These are phyloP conservation scores for Triplophysa tibetana DNA, from an alignment of 2,113 vertebrate species.

Conservation along the genomic window DNA sequence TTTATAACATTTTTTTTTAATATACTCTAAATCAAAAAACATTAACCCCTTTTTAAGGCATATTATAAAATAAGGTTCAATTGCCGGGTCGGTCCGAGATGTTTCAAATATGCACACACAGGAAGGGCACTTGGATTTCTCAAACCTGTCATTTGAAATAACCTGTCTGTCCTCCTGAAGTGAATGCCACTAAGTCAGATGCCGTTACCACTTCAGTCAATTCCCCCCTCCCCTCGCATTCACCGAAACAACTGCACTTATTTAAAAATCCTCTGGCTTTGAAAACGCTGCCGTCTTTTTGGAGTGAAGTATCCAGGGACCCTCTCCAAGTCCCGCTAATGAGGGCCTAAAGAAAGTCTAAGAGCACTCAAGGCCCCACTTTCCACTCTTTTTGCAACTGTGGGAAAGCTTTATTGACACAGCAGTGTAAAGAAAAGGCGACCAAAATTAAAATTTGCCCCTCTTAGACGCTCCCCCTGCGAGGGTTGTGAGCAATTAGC, in stretches of 20 bases:
- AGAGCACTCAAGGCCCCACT: constrained; percentile 68
- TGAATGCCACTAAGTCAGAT: constrained; percentile 56
- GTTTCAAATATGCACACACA: neutral
- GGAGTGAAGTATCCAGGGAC: constrained; percentile 57
- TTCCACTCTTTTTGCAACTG: constrained; percentile 55
- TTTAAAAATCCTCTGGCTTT: constrained; percentile 25
- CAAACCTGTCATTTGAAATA: constrained; percentile 25
- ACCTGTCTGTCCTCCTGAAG: constrained; percentile 48
- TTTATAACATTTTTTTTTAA: too few relatives aligned
- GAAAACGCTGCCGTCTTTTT: constrained; percentile 24
- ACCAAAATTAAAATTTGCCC: constrained; percentile 49
- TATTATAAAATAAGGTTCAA: neutral
- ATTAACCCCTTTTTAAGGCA: too few relatives aligned
- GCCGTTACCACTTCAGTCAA: constrained; percentile 28
- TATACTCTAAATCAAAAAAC: too few relatives aligned
- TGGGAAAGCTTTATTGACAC: constrained; percentile 65
- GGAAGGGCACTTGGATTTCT: neutral
- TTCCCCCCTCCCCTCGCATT: constrained; percentile 6
- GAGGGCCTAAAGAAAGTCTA: constrained; percentile 63
- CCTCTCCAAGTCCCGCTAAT: constrained; percentile 63
- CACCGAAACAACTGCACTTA: constrained; percentile 28
- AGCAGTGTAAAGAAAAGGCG: constrained; percentile 44
- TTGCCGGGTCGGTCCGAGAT: neutral
- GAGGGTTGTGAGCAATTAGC: constrained; percentile 60
- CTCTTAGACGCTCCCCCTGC: constrained; percentile 9